phyloP scores from a whole-genome alignment of 2,113 vertebrate genomes.

The Ochotona curzoniae region DNA sequence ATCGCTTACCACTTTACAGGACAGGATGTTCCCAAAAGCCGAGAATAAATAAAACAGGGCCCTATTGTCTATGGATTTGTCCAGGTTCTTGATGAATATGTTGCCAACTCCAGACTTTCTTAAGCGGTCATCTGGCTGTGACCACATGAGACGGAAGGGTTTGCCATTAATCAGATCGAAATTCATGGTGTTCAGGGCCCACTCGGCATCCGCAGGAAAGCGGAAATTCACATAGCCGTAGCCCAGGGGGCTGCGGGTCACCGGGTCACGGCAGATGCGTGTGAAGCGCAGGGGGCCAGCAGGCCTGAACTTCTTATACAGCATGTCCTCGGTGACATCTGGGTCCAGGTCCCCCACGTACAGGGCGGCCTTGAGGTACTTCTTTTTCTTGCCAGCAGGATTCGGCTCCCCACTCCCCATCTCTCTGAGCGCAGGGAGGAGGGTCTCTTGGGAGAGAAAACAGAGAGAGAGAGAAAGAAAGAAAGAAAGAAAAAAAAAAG shows the following conservation, averaged over 20 bases:
- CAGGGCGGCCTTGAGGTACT: slow-evolving; percentile 76
- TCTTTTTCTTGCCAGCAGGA: slow-evolving; percentile 76
- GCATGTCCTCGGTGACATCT: slow-evolving; percentile 76
- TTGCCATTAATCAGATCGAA: slow-evolving; percentile 99
- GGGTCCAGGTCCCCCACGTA: slow-evolving; percentile 74
- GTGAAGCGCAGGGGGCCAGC: slow-evolving; percentile 74
- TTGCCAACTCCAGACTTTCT: slow-evolving; percentile 98
- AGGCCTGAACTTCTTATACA: slow-evolving; percentile 78
- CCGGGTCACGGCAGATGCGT: slow-evolving; percentile 71
- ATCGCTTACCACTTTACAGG: slow-evolving; percentile 98
- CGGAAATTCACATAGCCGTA: slow-evolving; percentile 79
- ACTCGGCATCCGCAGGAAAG: slow-evolving; percentile 88
- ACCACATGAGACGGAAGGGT: slow-evolving; percentile 99
- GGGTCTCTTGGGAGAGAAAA: slow-evolving; percentile 25
- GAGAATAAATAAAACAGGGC: slow-evolving; percentile 98
- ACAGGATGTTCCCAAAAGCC: slow-evolving; percentile 98
- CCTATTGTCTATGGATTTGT: slow-evolving; percentile 99
- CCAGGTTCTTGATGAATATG: slow-evolving; percentile 93
- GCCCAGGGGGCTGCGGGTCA: slow-evolving; percentile 72
- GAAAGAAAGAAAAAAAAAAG: not conserved
- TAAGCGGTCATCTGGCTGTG: slow-evolving; percentile 97
- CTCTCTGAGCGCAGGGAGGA: slow-evolving; percentile 51
- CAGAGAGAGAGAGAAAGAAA: too few relatives aligned
- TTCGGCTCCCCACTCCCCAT: slow-evolving; percentile 77
- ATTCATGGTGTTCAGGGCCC: slow-evolving; percentile 98